Base-by-base conservation (phyloP, 2,888 invertebrate genomes). In the Lasius platythorax region DNA sequence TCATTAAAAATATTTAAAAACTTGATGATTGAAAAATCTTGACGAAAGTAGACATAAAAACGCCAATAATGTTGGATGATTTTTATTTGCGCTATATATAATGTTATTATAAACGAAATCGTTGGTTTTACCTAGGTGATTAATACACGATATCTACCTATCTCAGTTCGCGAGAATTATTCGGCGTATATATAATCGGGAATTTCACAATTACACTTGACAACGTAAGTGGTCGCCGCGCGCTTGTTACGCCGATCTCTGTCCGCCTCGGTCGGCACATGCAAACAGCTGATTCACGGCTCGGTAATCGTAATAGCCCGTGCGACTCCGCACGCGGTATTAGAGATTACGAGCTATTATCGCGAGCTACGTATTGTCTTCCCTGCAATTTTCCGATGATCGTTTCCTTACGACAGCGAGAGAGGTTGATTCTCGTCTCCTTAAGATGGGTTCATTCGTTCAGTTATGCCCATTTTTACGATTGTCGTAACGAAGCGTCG, bases 251-350 rank as follows among this genome's bases (percentile, higher is more conserved):
- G 79, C 43, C 79, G 72, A 72, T 58, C 46, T 61, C 23, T 9
- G n/a, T 33, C 33, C 43, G 58, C 11, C 79, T 70, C 43, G 23
- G 78, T 43, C 12, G 79, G 6, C 23, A 70, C 79, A 73, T 79
- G 61, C 61, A 81, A 81, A 81, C 37, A 58, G 79, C 73, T 81
- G 79, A 81, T 81, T 81, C 73, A 81, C 73, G 79, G 46, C 61
- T 72, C 18, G 46, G 61, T 81, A 73, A 81, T 61, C 79, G 79
- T 81, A 81, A 81, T 73, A 81, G 61, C 79, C 46, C 61, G 72
- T 18, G 58, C 79, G 72, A 61, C 43, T 72, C 40, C 30, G 78
- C 40, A 40, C 33, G 58, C 43, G 43, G 73, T 23, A 61, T 73
- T 81, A 61, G 33, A 72, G 46, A 81, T 73, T 81, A 72, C 79